Evolutionary conservation across 2,888 invertebrate species (phyloP).

Genomic region (Nomada ferruginata): DNA sequence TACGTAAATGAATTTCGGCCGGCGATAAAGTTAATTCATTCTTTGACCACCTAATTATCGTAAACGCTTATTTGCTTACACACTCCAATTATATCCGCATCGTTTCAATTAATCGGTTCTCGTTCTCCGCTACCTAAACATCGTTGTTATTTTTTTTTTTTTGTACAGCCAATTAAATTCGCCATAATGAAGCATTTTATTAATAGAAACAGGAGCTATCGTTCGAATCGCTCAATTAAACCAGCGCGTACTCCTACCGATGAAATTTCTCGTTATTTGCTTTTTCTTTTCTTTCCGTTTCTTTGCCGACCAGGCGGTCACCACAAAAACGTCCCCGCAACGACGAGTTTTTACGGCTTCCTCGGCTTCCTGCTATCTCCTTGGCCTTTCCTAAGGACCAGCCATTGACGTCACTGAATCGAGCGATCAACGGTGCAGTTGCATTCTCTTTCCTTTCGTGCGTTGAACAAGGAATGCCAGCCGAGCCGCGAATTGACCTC

Average conservation of each 20-base stretch:
- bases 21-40: too few species aligned
- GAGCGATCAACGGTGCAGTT: conserved; percentile 54
- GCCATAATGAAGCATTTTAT: conserved; percentile 7
- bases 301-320: conserved; percentile 5
- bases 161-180: neutral
- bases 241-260: neutral
- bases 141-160: too few species aligned
- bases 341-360: conserved; percentile 55
- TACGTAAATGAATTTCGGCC: too few species aligned
- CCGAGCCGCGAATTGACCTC: conserved; percentile 61
- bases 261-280: neutral
- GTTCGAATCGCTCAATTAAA: conserved; percentile 27
- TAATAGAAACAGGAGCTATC: conserved; percentile 7
- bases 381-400: conserved; percentile 63
- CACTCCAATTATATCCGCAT: neutral
- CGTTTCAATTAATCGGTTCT: neutral
- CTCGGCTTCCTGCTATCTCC: conserved; percentile 52
- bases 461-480: conserved; percentile 59
- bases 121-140: neutral
- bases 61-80: neutral
- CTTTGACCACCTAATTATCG: too few species aligned
- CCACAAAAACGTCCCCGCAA: conserved; percentile 38
- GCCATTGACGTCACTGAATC: conserved; percentile 62
- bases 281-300: neutral
- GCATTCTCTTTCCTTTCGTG: conserved; percentile 58